Conservation (phyloP, 2,113 vertebrate genomes). For the Microcebus tavaratra region DNA sequence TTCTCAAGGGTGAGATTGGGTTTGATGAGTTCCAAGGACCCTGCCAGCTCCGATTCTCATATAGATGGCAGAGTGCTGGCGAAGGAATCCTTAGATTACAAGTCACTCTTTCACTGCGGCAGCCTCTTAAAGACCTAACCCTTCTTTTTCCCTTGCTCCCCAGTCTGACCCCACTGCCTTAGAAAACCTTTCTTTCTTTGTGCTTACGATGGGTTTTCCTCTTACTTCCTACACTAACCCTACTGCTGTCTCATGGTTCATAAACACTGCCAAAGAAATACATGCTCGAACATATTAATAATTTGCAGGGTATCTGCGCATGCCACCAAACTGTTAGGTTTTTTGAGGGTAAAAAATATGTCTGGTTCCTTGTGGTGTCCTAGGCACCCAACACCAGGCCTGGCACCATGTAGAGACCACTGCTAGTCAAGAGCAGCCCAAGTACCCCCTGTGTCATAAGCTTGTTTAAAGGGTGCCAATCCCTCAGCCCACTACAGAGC, state of each 20-base stretch:
- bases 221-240: neutral
- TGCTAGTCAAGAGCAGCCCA: neutral
- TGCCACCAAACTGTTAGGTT: neutral
- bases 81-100: neutral
- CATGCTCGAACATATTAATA: neutral
- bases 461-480: neutral
- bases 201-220: neutral
- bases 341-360: neutral
- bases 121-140: neutral
- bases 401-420: neutral
- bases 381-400: neutral
- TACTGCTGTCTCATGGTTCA: neutral
- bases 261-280: neutral
- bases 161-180: neutral
- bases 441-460: neutral
- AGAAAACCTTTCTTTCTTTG: neutral
- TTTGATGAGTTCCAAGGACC: neutral
- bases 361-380: neutral
- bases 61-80: neutral
- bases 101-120: neutral
- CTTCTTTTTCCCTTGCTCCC: neutral
- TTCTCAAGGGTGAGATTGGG: constrained; percentile 1
- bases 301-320: neutral
- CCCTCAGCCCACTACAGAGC: neutral
- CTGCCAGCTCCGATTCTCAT: neutral